Evolutionary conservation across 2,797 vertebrate species (phyloP).

Genomic region (Alca torda): DNA sequence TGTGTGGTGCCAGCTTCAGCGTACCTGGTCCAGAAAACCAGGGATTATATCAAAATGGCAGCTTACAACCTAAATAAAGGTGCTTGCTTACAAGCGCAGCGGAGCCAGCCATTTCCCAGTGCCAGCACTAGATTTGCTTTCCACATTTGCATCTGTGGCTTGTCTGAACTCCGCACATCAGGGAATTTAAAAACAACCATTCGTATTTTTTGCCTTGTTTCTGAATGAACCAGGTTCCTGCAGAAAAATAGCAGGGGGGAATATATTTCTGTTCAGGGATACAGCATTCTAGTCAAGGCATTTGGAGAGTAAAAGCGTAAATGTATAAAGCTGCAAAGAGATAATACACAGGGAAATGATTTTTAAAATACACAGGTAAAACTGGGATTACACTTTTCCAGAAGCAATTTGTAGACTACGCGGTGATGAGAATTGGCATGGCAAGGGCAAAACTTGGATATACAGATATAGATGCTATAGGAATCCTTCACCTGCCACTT

Average conservation of each 20-base stretch:
- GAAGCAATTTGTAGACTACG: not conserved
- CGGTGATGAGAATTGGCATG: not conserved
- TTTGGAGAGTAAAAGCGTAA: not conserved
- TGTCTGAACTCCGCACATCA: not conserved
- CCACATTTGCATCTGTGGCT: constrained; percentile 27
- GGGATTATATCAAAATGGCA: not conserved
- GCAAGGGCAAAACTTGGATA: not conserved
- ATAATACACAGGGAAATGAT: not conserved
- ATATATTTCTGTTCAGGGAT: constrained; percentile 29
- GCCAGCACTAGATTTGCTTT: not conserved
- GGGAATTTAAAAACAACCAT: constrained; percentile 45
- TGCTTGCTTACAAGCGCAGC: not conserved
- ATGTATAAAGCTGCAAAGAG: not conserved
- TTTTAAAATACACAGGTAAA: constrained; percentile 31
- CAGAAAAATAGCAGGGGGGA: constrained; percentile 51
- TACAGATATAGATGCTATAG: not conserved
- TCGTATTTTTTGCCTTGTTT: not conserved
- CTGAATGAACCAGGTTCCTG: constrained; percentile 30
- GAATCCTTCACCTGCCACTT: not conserved
- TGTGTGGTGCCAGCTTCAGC: not conserved
- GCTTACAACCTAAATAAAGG: not conserved
- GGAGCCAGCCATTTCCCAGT: not conserved
- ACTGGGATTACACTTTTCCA: constrained; percentile 8
- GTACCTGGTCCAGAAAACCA: not conserved
- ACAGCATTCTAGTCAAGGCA: constrained; percentile 16